These are phyloP conservation scores for Hippocampus comes DNA, from an alignment of 2,113 vertebrate species.

Conservation along the genomic window DNA sequence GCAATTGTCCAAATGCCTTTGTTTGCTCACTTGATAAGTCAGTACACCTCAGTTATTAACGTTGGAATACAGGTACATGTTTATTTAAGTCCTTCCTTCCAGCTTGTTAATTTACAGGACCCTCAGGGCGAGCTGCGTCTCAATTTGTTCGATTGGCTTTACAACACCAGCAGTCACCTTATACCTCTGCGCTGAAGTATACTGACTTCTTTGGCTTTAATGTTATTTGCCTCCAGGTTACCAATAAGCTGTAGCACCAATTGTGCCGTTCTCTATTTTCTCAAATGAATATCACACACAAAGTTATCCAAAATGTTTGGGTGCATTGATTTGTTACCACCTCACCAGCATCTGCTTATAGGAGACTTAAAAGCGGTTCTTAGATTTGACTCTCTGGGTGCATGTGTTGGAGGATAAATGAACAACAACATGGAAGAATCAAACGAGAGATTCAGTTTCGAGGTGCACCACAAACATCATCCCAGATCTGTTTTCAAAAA, in stretches of 20 bases:
- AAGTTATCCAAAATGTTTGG: conserved; percentile 79
- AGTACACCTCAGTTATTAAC: conserved; percentile 5
- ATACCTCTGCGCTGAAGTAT: conserved; percentile 64
- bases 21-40: not conserved
- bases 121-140: not conserved
- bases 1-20: not conserved
- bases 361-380: conserved; percentile 46
- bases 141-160: conserved; percentile 17
- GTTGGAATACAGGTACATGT: not conserved
- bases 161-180: conserved; percentile 62
- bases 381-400: conserved; percentile 23
- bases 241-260: conserved; percentile 38
- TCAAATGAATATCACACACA: conserved; percentile 83
- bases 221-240: conserved; percentile 49
- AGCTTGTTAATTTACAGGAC: conserved; percentile 4
- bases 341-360: conserved; percentile 46
- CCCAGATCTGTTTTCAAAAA: not conserved
- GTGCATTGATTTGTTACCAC: conserved; percentile 74
- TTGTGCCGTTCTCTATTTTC: conserved; percentile 66
- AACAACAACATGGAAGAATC: conserved; percentile 47
- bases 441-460: conserved; percentile 33
- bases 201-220: conserved; percentile 65
- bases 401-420: conserved; percentile 43
- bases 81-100: not conserved
- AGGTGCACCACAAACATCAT: not conserved